phyloP scores from a whole-genome alignment of 2,888 invertebrate species.

The Drosophila testacea region DNA sequence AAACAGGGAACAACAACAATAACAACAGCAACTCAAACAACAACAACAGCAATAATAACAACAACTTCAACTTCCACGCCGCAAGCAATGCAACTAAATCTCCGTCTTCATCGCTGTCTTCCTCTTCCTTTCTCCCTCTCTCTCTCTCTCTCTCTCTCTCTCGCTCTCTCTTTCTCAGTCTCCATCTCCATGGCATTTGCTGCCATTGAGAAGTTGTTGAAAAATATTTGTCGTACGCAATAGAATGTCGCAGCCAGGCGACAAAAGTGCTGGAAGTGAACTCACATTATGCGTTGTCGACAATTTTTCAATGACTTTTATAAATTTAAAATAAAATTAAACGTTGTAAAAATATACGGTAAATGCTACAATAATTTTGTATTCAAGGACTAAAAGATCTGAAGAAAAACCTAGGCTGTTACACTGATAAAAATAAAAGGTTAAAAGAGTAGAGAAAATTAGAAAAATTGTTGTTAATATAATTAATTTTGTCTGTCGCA shows the following conservation, averaged over 20 bases:
- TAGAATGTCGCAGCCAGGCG: conserved; percentile 34
- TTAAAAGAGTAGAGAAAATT: too few species aligned
- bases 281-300: too few species aligned
- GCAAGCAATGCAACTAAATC: conserved; percentile 18
- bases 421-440: too few species aligned
- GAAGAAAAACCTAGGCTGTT: too few species aligned
- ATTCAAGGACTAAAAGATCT: too few species aligned
- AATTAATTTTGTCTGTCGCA: too few species aligned
- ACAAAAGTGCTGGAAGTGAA: conserved; percentile 21
- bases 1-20: conserved; percentile 3
- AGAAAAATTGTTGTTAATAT: too few species aligned
- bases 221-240: conserved; percentile 47
- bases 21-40: conserved; percentile 1
- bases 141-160: not conserved
- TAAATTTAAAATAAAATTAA: too few species aligned
- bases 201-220: conserved; percentile 49
- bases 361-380: too few species aligned
- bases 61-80: conserved; percentile 23
- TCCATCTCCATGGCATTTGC: not conserved
- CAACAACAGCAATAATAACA: not conserved
- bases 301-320: too few species aligned
- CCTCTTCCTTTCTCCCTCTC: not conserved
- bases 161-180: not conserved
- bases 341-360: too few species aligned
- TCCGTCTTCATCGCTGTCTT: conserved; percentile 2